Evolutionary conservation across 2,888 invertebrate genomes (phyloP).

Genomic region (Sympetrum striolatum): DNA sequence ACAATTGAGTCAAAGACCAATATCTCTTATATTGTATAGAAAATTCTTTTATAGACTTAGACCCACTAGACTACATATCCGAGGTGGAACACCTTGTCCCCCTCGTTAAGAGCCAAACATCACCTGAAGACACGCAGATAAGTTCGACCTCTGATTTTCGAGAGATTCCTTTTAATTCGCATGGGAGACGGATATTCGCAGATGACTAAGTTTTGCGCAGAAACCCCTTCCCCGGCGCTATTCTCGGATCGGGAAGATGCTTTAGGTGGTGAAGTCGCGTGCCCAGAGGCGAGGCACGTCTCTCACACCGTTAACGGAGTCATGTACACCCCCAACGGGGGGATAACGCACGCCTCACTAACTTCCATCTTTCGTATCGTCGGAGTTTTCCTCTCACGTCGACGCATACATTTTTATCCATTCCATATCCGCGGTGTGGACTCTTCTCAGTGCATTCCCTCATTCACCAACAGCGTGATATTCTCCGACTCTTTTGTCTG

Average conservation of each 20-base stretch:
- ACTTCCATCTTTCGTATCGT: background rate
- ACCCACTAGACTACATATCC: too few species aligned
- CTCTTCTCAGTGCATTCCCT: background rate
- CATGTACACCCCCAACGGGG: background rate
- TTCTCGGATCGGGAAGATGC: background rate
- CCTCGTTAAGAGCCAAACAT: too few species aligned
- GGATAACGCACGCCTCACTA: background rate
- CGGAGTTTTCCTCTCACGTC: background rate
- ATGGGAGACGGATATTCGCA: too few species aligned
- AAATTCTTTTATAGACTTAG: too few species aligned
- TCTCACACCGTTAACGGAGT: background rate
- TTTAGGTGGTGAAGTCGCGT: background rate
- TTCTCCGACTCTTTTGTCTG: background rate
- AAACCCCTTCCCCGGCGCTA: background rate
- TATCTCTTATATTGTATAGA: too few species aligned
- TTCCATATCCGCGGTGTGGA: background rate
- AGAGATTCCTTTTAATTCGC: too few species aligned
- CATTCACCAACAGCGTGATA: background rate
- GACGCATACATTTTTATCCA: background rate
- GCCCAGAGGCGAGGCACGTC: background rate
- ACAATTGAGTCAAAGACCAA: too few species aligned
- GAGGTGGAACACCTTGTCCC: too few species aligned
- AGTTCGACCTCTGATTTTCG: too few species aligned
- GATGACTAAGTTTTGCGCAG: too few species aligned
- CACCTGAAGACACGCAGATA: too few species aligned